phyloP scores from a whole-genome alignment of 2,113 vertebrate species.

The Poeciliopsis retropinna region DNA sequence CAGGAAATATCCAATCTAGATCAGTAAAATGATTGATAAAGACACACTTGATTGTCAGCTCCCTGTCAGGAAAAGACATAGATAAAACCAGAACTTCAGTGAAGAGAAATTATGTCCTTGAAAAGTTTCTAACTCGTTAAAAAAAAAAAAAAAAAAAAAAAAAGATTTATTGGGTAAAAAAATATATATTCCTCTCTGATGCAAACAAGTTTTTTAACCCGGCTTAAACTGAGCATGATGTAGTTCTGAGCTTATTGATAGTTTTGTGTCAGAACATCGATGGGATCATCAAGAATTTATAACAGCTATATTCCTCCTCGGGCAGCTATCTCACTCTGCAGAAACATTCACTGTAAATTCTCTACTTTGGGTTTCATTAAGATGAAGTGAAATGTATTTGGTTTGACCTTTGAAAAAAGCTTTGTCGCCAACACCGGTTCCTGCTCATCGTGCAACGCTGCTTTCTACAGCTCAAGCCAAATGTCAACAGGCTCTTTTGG shows the following conservation, averaged over 20 bases:
- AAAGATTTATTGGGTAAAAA: constrained; percentile 24
- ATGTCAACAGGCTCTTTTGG: constrained; percentile 36
- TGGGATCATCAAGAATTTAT: constrained; percentile 74
- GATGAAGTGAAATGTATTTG: constrained; percentile 44
- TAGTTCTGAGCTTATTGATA: constrained; percentile 50
- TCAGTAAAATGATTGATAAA: constrained; percentile 3
- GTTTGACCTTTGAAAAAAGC: constrained; percentile 37
- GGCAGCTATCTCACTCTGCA: constrained; percentile 62
- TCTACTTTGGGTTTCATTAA: constrained; percentile 51
- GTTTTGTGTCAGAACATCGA: constrained; percentile 57
- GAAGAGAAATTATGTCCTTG: neutral
- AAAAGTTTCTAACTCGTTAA: constrained; percentile 33
- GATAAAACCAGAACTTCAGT: constrained; percentile 17
- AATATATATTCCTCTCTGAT: neutral
- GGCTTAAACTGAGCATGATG: constrained; percentile 24
- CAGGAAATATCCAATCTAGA: constrained; percentile 14
- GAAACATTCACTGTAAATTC: constrained; percentile 62
- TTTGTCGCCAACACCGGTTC: constrained; percentile 34
- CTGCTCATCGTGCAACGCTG: constrained; percentile 11
- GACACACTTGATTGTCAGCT: constrained; percentile 7
- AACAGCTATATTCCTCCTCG: constrained; percentile 43
- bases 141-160: neutral
- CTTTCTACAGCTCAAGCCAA: constrained; percentile 24
- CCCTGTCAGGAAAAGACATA: neutral
- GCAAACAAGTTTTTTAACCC: constrained; percentile 14